These are phyloP conservation scores for Ia io DNA, from an alignment of 2,113 vertebrate species.

Conservation along the genomic window DNA sequence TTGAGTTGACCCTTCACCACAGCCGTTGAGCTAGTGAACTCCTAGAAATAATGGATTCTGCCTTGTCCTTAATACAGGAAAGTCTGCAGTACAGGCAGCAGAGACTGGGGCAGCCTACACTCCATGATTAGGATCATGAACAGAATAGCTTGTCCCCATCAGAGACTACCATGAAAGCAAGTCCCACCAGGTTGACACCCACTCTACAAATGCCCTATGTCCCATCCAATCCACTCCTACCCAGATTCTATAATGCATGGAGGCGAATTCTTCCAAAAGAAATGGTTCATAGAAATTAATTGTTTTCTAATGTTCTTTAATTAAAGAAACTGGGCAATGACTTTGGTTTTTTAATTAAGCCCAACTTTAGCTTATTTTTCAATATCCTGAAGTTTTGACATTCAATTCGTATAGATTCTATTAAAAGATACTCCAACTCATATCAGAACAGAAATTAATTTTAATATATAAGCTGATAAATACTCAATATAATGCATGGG, in stretches of 20 bases:
- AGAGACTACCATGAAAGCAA: background rate
- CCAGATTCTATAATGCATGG: background rate
- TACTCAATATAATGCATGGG: background rate
- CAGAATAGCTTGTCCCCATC: background rate
- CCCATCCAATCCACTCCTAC: background rate
- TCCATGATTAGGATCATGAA: background rate
- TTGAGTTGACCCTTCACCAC: background rate
- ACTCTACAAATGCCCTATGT: background rate
- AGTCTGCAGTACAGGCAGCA: background rate
- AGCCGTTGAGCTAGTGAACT: background rate
- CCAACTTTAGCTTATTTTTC: conserved; percentile 52
- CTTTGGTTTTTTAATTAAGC: conserved; percentile 57
- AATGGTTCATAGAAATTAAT: conserved; percentile 51
- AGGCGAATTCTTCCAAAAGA: conserved; percentile 11
- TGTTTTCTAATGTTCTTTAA: conserved; percentile 47
- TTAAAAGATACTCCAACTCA: conserved; percentile 21
- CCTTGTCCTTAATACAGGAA: background rate
- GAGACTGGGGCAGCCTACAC: background rate
- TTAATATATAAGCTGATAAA: conserved; percentile 17
- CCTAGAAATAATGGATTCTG: background rate
- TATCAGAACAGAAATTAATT: conserved; percentile 24
- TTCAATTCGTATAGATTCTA: conserved; percentile 10
- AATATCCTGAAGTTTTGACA: conserved; percentile 46
- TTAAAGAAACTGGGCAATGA: conserved; percentile 45
- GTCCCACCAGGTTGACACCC: background rate